A percentile compares a stretch with the other conserved stretches of the same genome.
phyloP scores from a whole-genome alignment of 2,797 vertebrate species.

The Microhierax caerulescens region DNA sequence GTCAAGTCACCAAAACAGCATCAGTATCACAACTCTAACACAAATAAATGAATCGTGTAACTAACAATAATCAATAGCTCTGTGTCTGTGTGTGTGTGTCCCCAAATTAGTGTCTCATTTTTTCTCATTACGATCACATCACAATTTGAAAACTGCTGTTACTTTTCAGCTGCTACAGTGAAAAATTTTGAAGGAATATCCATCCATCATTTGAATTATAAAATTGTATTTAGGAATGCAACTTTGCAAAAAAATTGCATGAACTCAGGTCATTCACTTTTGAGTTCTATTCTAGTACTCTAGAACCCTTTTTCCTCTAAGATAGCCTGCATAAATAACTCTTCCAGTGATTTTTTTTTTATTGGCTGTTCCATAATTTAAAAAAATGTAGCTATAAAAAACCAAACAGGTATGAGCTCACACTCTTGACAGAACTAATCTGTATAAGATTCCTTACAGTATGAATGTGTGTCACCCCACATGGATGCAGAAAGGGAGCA shows the following conservation, averaged over 20 bases:
- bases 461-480: neutral
- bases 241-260: neutral
- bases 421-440: neutral
- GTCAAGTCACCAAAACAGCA: neutral
- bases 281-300: neutral
- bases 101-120: neutral
- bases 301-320: neutral
- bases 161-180: neutral
- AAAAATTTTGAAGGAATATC: neutral
- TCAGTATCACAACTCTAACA: neutral
- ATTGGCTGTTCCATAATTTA: neutral
- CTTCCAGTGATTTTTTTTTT: neutral
- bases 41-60: neutral
- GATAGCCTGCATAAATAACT: neutral
- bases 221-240: neutral
- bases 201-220: neutral
- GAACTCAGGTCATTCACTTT: neutral
- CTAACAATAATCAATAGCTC: neutral
- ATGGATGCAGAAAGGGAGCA: neutral
- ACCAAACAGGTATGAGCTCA: accelerated
- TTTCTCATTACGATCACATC: neutral
- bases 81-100: neutral
- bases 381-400: neutral
- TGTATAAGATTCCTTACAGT: neutral
- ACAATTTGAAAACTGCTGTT: neutral